These are phyloP conservation scores for Hippocampus barbouri DNA, from an alignment of 2,113 vertebrate species.

Conservation along the genomic window DNA sequence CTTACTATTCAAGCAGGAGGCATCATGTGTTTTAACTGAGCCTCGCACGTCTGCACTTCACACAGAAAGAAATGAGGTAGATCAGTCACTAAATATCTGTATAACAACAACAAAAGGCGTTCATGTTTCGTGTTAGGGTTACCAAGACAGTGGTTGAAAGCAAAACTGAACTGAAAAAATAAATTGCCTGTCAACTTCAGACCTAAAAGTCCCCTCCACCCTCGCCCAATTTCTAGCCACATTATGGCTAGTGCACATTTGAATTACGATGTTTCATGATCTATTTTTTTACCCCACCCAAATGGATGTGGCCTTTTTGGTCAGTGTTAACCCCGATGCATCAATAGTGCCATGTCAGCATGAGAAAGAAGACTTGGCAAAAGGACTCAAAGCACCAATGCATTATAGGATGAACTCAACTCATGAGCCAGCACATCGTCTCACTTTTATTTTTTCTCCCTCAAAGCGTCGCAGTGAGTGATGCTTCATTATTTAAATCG, in stretches of 20 bases:
- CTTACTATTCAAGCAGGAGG: conserved; percentile 58
- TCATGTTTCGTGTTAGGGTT: not conserved
- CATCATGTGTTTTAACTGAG: conserved; percentile 35
- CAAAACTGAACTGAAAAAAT: conserved; percentile 53
- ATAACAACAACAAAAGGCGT: conserved; percentile 14
- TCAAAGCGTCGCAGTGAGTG: conserved; percentile 28
- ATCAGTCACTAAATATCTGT: conserved; percentile 2
- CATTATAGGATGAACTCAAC: not conserved
- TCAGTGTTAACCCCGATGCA: not conserved
- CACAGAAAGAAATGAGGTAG: conserved; percentile 4
- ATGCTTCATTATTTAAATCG: conserved; percentile 50
- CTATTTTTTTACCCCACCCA: not conserved
- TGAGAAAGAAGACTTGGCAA: not conserved
- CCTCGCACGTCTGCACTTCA: conserved; percentile 3
- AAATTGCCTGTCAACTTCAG: conserved; percentile 13
- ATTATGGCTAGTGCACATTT: not conserved
- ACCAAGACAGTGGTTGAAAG: not conserved
- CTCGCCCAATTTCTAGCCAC: not conserved
- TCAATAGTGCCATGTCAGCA: not conserved
- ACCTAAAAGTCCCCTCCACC: not conserved
- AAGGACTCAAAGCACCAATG: not conserved
- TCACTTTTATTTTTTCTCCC: conserved; percentile 51
- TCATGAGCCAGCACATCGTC: not conserved
- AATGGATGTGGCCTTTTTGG: not conserved
- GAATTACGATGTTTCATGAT: not conserved